These are phyloP conservation scores for Diacarnus erythraeanus DNA, from an alignment of 37 sponge, comb jelly and placozoan genomes.

Conservation along the genomic window DNA sequence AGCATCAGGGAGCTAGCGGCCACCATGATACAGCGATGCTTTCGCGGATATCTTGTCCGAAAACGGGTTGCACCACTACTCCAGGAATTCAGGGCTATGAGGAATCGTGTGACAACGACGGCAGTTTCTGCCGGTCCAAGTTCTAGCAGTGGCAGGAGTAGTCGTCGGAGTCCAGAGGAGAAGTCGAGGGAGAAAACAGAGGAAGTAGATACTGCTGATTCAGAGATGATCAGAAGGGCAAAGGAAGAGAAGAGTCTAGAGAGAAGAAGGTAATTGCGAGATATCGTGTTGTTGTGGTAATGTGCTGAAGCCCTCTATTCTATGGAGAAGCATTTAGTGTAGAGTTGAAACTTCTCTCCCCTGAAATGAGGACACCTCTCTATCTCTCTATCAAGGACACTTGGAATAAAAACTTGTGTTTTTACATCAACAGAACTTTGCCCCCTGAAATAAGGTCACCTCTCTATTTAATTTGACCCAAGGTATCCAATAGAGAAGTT, in stretches of 20 bases:
- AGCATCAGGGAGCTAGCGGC: conserved; percentile 88
- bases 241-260: background rate
- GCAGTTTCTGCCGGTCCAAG: background rate
- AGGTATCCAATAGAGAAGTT: too few species aligned
- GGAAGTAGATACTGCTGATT: background rate
- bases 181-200: background rate
- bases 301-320: background rate
- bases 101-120: background rate
- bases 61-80: conserved; percentile 4
- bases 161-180: background rate
- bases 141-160: background rate
- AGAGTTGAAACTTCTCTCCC: too few species aligned
- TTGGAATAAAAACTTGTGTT: too few species aligned
- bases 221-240: background rate
- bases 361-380: too few species aligned
- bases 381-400: too few species aligned
- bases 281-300: background rate
- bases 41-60: conserved; percentile 40
- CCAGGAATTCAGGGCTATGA: background rate
- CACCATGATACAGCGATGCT: conserved; percentile 19
- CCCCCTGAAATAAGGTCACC: too few species aligned
- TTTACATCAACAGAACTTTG: too few species aligned
- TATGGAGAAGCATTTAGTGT: too few species aligned
- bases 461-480: too few species aligned
- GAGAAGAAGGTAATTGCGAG: background rate